phyloP scores from a whole-genome alignment of 2,113 vertebrate species.

The Channa maculata region DNA sequence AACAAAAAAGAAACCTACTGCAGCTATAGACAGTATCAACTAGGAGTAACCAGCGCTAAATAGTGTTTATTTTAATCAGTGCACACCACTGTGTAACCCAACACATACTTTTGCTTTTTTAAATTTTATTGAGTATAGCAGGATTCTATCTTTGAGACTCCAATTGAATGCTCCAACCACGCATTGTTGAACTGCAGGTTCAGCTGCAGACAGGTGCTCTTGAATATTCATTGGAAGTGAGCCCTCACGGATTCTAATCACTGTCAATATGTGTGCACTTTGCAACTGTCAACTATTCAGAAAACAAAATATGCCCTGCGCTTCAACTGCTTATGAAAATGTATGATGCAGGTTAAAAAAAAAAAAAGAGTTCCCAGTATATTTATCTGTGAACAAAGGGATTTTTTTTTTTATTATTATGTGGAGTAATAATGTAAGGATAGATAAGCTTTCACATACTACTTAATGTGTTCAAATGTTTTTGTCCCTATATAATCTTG shows the following conservation, averaged over 20 bases:
- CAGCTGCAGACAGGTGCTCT: slow-evolving; percentile 78
- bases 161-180: slow-evolving; percentile 48
- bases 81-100: not conserved
- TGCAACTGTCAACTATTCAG: slow-evolving; percentile 77
- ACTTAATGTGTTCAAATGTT: not conserved
- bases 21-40: not conserved
- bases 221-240: slow-evolving; percentile 81
- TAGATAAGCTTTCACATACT: not conserved
- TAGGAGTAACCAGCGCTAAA: not conserved
- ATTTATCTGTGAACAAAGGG: slow-evolving; percentile 25
- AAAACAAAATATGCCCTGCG: slow-evolving; percentile 70
- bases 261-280: slow-evolving; percentile 80
- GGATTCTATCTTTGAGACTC: slow-evolving; percentile 55
- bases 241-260: slow-evolving; percentile 79
- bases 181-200: slow-evolving; percentile 61
- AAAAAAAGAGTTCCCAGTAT: slow-evolving; percentile 13
- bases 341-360: slow-evolving; percentile 50
- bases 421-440: not conserved
- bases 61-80: slow-evolving; percentile 3
- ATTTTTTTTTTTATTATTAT: slow-evolving; percentile 21
- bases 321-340: slow-evolving; percentile 69
- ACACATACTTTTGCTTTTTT: slow-evolving; percentile 26
- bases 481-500: not conserved
- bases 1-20: not conserved
- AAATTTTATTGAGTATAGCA: slow-evolving; percentile 18